Evolutionary conservation across 2,888 invertebrate species (phyloP).

Genomic region (Eristalis intricaria): DNA sequence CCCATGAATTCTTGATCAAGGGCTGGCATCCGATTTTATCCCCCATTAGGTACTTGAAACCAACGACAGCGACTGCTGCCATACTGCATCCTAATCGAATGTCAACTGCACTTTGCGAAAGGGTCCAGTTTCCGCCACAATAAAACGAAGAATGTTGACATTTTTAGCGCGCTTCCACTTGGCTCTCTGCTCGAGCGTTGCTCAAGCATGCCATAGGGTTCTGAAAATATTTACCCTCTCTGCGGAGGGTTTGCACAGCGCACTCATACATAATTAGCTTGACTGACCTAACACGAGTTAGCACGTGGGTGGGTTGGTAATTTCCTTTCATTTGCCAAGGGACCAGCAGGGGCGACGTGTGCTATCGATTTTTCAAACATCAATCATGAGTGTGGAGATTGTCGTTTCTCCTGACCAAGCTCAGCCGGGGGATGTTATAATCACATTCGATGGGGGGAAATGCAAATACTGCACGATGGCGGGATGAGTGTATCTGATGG

Average conservation of each 20-base stretch:
- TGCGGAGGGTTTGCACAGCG: slow-evolving; percentile 5
- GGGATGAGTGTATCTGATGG: not conserved
- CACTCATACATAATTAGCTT: slow-evolving; percentile 46
- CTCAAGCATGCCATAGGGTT: slow-evolving; percentile 20
- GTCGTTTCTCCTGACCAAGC: slow-evolving; percentile 35
- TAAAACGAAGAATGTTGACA: slow-evolving; percentile 41
- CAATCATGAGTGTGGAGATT: slow-evolving; percentile 1
- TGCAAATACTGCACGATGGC: slow-evolving; percentile 2
- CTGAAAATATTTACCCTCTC: slow-evolving; percentile 34
- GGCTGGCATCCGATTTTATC: slow-evolving; percentile 1
- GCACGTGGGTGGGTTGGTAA: slow-evolving; percentile 30
- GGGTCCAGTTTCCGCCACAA: not conserved
- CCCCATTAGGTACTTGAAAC: slow-evolving; percentile 5
- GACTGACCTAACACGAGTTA: slow-evolving; percentile 61
- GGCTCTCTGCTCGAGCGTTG: slow-evolving; percentile 12
- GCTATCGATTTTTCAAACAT: slow-evolving; percentile 23
- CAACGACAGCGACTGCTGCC: not conserved
- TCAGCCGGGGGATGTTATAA: slow-evolving; percentile 17
- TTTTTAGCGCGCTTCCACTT: slow-evolving; percentile 41
- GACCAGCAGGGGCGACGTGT: not conserved
- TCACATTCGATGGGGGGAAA: slow-evolving; percentile 10
- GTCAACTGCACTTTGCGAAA: slow-evolving; percentile 35
- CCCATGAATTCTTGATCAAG: slow-evolving; percentile 57
- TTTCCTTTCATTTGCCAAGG: slow-evolving; percentile 14
- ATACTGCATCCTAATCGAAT: slow-evolving; percentile 56